A percentile compares a stretch with the other conserved stretches of the same genome.
Conservation (phyloP, 1,140 invertebrate genomes). For the Myzus persicae region DNA sequence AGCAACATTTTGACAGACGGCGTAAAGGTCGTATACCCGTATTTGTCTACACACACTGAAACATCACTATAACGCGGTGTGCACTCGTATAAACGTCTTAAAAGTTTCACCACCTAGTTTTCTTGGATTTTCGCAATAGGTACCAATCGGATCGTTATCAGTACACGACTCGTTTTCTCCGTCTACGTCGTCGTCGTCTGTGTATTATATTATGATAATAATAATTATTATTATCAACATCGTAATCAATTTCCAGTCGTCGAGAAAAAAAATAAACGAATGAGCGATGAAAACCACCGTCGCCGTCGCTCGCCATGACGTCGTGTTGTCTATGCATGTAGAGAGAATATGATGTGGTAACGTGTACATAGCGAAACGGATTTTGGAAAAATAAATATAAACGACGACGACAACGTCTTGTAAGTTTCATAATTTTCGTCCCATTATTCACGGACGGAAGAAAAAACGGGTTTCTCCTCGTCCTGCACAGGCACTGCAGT, state of each 20-base stretch:
- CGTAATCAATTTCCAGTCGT: neutral
- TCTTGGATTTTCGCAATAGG: neutral
- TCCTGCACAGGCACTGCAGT: neutral
- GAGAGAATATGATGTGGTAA: neutral
- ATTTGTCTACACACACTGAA: neutral
- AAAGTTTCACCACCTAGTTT: neutral
- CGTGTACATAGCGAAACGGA: neutral
- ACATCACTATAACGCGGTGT: neutral
- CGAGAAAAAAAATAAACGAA: neutral
- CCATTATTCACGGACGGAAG: conserved; percentile 38
- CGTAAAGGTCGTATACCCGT: neutral
- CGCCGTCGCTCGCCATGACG: conserved; percentile 13
- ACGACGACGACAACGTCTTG: conserved; percentile 11
- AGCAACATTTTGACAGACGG: neutral
- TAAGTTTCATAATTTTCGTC: conserved; percentile 45
- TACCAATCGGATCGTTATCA: neutral
- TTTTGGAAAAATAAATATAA: conserved; percentile 33
- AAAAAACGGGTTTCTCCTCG: conserved; percentile 37
- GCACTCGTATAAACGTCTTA: neutral
- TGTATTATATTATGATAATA: neutral
- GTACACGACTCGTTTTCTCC: neutral
- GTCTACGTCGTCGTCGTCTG: neutral
- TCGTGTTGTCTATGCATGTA: neutral
- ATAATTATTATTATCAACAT: neutral
- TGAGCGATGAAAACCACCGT: neutral